Evolutionary conservation across 2,888 invertebrate genomes (phyloP), one percentile per base, ranked within the genome.

Genomic region (Himalopsyche tibetana): DNA sequence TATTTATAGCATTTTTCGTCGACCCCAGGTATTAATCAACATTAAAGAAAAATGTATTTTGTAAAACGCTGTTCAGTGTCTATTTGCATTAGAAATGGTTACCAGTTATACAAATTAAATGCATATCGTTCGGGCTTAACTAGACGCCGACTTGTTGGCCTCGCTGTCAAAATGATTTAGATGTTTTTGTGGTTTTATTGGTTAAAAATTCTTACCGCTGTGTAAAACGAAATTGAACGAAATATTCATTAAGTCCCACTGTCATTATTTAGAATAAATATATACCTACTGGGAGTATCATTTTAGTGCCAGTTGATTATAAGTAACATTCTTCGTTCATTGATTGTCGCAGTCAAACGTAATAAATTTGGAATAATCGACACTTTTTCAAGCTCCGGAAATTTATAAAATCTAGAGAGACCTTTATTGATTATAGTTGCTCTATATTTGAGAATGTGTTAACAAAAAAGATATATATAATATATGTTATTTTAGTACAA

Each of bases 111-210:
- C 74, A 74, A 74, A 74, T 74, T 74, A 55, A 40, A 40, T 19
- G 40, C 82, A 55, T 82, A 80, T 85, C 63, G 42, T 85, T 85
- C 81, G 63, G 45, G 82, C 74, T 85, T 81, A 85, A 85, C 82
- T 69, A 82, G 85, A 82, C 74, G 81, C 55, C 56, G 81, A 69
- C 80, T 56, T 36, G 81, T 56, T 63, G 85, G 82, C 85, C 85
- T 85, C 82, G 82, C 85, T 82, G 85, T 85, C 82, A 45, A 55
- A 85, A 85, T 85, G 85, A 85, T 85, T 85, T 85, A 85, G 82
- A 85, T 82, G 85, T 82, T 85, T 85, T 81, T 55, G 85, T 82
- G 82, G 79, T 85, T 85, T 85, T 85, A 85, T 85, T 85, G 85
- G 82, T 85, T 79, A 82, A 85, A 81, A 74, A 74, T 36, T 56